Conservation (phyloP, 2,113 vertebrate species). For the Oncorhynchus kisutch region DNA sequence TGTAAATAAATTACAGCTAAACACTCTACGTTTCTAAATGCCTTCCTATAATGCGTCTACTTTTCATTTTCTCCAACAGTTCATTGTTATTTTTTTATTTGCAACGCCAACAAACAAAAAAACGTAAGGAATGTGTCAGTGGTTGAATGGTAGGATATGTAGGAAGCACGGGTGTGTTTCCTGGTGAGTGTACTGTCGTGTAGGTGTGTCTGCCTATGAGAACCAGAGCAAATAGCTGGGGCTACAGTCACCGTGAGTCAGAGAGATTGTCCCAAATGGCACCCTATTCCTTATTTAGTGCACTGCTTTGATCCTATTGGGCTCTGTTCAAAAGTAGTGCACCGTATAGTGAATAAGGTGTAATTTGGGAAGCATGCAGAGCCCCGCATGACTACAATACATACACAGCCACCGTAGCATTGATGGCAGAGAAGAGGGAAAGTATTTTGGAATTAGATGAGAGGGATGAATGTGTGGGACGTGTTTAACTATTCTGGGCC, state of each 20-base stretch:
- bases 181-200: conserved; percentile 49
- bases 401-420: conserved; percentile 59
- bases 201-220: conserved; percentile 76
- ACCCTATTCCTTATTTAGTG: too few relatives aligned
- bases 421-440: conserved; percentile 49
- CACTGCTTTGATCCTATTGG: too few relatives aligned
- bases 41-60: too few relatives aligned
- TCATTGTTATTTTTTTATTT: neutral
- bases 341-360: too few relatives aligned
- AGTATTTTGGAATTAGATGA: conserved; percentile 37
- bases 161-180: conserved; percentile 71
- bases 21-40: too few relatives aligned
- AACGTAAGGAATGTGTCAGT: conserved; percentile 30
- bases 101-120: too few relatives aligned
- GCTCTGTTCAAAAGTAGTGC: too few relatives aligned
- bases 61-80: neutral
- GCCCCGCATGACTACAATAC: conserved; percentile 64
- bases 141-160: conserved; percentile 64
- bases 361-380: too few relatives aligned
- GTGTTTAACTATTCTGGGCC: too few relatives aligned
- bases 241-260: conserved; percentile 66
- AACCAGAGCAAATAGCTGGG: conserved; percentile 70
- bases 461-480: conserved; percentile 17
- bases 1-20: too few relatives aligned
- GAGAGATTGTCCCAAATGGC: too few relatives aligned